Evolutionary conservation across 1,140 invertebrate species (phyloP).

Genomic region (Drosophila trapezifrons): DNA sequence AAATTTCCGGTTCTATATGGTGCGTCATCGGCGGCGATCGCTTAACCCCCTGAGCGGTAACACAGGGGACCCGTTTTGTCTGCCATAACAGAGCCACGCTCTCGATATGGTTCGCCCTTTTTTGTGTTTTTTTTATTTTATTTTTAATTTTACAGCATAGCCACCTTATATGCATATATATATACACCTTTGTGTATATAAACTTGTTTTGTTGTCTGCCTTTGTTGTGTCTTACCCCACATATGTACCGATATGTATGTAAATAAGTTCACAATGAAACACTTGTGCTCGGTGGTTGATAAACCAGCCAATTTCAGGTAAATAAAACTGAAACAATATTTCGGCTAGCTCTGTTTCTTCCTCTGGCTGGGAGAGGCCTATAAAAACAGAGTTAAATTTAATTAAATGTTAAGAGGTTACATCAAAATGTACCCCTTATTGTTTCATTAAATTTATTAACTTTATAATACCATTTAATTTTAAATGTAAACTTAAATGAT

Average conservation of each 20-base stretch:
- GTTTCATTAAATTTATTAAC: neutral
- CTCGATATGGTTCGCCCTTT: slow-evolving; percentile 41
- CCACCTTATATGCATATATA: slow-evolving; percentile 9
- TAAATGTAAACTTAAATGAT: no score
- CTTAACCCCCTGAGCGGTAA: slow-evolving; percentile 21
- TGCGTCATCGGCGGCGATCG: slow-evolving; percentile 42
- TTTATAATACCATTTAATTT: neutral
- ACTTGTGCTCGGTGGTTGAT: slow-evolving; percentile 74
- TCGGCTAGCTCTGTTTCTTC: slow-evolving; percentile 13
- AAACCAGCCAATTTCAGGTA: slow-evolving; percentile 71
- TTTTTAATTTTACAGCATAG: slow-evolving; percentile 42
- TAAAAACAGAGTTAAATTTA: neutral
- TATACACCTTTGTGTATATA: slow-evolving; percentile 16
- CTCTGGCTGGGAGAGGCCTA: slow-evolving; percentile 4
- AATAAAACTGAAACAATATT: slow-evolving; percentile 77
- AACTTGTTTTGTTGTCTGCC: slow-evolving; percentile 39
- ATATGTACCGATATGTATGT: slow-evolving; percentile 56
- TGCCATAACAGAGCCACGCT: slow-evolving; percentile 25
- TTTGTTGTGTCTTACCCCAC: slow-evolving; percentile 64
- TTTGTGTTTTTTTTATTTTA: neutral
- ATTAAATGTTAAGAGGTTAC: neutral
- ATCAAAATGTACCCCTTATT: neutral
- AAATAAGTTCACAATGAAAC: slow-evolving; percentile 69
- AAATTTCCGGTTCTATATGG: slow-evolving; percentile 52
- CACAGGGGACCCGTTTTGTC: slow-evolving; percentile 40